These are phyloP conservation scores for Neogobius melanostomus DNA, from an alignment of 2,113 vertebrate genomes.

Conservation along the genomic window DNA sequence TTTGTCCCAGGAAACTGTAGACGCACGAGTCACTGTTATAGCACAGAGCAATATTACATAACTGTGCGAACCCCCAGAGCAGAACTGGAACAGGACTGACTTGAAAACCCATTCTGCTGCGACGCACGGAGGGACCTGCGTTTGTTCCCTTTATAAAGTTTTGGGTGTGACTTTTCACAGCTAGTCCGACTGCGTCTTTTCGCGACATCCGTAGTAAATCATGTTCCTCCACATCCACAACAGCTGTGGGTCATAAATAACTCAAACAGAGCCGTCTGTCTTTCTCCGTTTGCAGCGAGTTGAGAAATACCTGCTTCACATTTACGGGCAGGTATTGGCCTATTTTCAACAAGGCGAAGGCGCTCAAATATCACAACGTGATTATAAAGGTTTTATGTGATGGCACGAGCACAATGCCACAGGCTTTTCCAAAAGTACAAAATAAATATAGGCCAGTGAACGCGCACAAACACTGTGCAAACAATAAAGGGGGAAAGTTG, in stretches of 20 bases:
- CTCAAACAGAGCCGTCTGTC: slow-evolving; percentile 1
- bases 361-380: neutral
- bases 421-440: neutral
- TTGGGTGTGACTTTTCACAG: neutral
- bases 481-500: neutral
- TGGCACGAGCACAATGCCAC: neutral
- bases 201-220: slow-evolving; percentile 8
- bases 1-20: slow-evolving; percentile 19
- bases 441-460: neutral
- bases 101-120: neutral
- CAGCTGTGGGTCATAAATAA: slow-evolving; percentile 54
- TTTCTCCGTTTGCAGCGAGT: slow-evolving; percentile 11
- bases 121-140: neutral
- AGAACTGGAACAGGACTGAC: slow-evolving; percentile 12
- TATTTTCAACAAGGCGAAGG: neutral
- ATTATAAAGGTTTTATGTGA: neutral
- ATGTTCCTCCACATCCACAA: neutral
- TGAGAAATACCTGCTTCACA: slow-evolving; percentile 17
- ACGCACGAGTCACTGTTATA: slow-evolving; percentile 16
- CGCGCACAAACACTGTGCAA: neutral
- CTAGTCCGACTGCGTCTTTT: neutral
- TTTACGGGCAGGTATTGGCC: neutral
- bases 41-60: slow-evolving; percentile 9
- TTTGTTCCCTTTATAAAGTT: neutral
- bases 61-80: neutral